Conservation (phyloP, 2,113 vertebrate genomes). For the Globicephala melas region DNA sequence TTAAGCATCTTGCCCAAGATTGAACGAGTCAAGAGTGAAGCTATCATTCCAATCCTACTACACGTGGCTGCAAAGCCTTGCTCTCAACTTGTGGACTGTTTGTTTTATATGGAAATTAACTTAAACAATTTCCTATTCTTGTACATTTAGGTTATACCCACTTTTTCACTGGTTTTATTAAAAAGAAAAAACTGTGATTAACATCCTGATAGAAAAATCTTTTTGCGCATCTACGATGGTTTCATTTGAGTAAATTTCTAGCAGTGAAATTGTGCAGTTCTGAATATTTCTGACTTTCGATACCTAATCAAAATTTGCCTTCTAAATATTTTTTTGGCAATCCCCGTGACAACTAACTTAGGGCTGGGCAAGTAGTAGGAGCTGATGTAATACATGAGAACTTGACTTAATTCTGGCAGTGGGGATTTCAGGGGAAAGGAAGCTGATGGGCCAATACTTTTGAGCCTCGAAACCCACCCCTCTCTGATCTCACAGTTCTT, state of each 20-base stretch:
- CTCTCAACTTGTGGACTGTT: neutral
- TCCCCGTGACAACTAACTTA: neutral
- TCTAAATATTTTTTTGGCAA: neutral
- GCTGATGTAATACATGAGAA: neutral
- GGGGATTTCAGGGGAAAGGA: neutral
- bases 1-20: neutral
- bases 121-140: neutral
- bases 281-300: conserved; percentile 3
- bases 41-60: neutral
- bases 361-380: neutral
- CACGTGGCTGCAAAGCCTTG: neutral
- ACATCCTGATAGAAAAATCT: conserved; percentile 8
- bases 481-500: neutral
- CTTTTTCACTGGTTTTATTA: neutral
- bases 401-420: neutral
- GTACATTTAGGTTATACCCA: neutral
- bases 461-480: neutral
- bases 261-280: neutral
- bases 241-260: conserved; percentile 41
- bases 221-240: neutral
- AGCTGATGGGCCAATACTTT: neutral
- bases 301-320: neutral
- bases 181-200: conserved; percentile 32
- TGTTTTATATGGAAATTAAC: conserved; percentile 12
- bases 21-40: neutral